Percentiles rank a stretch among this genome's conserved stretches.
These are phyloP conservation scores for Setipinna tenuifilis DNA, from an alignment of 2,797 vertebrate species.

Conservation along the genomic window DNA sequence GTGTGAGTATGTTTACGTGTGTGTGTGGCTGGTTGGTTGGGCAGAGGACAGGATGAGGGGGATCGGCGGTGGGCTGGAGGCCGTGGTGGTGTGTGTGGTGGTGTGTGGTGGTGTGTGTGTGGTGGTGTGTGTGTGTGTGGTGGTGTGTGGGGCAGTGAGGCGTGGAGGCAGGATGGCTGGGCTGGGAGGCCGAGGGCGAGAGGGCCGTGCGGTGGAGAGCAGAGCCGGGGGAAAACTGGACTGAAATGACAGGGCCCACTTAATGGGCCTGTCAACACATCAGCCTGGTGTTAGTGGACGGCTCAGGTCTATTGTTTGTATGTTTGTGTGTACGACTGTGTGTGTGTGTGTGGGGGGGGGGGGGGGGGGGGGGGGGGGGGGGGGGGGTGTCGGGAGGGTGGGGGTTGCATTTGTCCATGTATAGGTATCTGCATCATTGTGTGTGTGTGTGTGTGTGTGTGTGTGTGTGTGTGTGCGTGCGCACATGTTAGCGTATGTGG, in stretches of 20 bases:
- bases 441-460: conserved; percentile 37
- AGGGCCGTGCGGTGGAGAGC: background rate
- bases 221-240: background rate
- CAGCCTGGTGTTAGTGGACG: conserved; percentile 39
- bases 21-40: background rate
- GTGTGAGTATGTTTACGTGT: background rate
- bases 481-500: conserved; percentile 39
- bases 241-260: conserved; percentile 65
- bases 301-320: conserved; percentile 45
- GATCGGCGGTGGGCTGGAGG: background rate
- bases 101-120: too few relatives aligned
- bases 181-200: background rate
- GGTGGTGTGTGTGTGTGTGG: too few relatives aligned
- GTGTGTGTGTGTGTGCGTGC: conserved; percentile 37
- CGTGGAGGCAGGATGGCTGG: background rate
- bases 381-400: too few relatives aligned
- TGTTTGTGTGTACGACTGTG: background rate
- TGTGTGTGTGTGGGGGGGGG: background rate
- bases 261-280: conserved; percentile 76
- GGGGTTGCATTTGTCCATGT: conserved; percentile 53
- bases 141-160: too few relatives aligned
- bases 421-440: conserved; percentile 43
- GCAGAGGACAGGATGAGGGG: background rate
- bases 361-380: too few relatives aligned
- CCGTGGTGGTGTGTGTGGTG: too few relatives aligned